Evolutionary conservation across 1,140 invertebrate genomes (phyloP), one percentile per base, ranked within the genome.

Genomic region (Nephila pilipes): DNA sequence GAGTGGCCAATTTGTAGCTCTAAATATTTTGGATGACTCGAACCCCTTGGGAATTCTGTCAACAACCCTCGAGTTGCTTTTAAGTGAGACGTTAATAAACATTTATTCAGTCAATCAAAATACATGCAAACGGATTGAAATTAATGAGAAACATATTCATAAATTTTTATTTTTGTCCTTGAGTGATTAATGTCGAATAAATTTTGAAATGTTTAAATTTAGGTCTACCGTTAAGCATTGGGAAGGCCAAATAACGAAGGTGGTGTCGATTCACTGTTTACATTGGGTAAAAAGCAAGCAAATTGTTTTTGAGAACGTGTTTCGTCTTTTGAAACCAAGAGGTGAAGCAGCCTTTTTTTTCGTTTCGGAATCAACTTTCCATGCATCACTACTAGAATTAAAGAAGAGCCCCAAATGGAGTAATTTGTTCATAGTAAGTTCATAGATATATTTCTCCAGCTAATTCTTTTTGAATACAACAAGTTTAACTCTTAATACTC

Each of bases 241-340:
- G 65, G n/a, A 32, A 32, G 55, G 12, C 1, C 18, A 80, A 36
- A 90, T 90, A 20, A 29, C 88, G 8, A 90, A 90, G 20, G 20
- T 90, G 8, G 18, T 90, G 0, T 90, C 88, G 5, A 80, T 90
- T 46, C 65, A 90, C 20, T 79, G 65, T 25, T 90, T 90, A 54
- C 65, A 90, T 38, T 90, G 88, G 88, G 12, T 90, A 18, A 58
- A 32, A 36, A 46, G 58, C 14, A 38, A 90, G 22, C 55, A 58
- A 22, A 6, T 57, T 16, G 88, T 14, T 1, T 90, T 90, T n/a
- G 8, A 58, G 16, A 55, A 90, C 12, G 16, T 90, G 0, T 80
- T 80, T 18, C 12, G 36, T 1, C 38, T 80, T 29, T 29, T 90
- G 54, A 79, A 57, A 20, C 25, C 69, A 12, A 69, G 69, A 10